phyloP scores from a whole-genome alignment of 2,113 vertebrate genomes.

The Suricata suricatta region DNA sequence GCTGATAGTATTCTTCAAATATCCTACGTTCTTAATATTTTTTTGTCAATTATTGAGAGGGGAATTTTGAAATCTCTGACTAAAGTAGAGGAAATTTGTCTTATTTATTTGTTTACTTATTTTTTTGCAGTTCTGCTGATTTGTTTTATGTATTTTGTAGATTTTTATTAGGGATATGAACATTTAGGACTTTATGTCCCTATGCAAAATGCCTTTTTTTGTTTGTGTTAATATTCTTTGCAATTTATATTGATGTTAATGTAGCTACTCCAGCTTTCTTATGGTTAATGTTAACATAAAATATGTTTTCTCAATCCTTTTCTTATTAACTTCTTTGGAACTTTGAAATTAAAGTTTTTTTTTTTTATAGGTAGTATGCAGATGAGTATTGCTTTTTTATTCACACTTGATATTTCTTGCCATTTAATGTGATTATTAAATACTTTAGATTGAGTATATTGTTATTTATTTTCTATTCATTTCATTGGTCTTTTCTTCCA shows the following conservation, averaged over 20 bases:
- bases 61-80: slow-evolving; percentile 3
- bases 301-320: neutral
- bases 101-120: neutral
- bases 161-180: neutral
- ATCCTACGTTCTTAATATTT: neutral
- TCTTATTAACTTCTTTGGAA: neutral
- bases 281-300: neutral
- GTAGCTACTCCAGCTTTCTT: neutral
- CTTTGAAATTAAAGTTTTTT: neutral
- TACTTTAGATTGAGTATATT: neutral
- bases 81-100: neutral
- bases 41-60: neutral
- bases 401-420: neutral
- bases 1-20: neutral
- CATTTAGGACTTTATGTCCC: neutral
- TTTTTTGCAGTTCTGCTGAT: neutral
- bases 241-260: neutral
- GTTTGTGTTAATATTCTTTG: neutral
- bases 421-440: slow-evolving; percentile 33
- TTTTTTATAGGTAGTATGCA: neutral
- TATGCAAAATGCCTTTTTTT: neutral
- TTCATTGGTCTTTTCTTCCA: neutral
- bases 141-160: neutral
- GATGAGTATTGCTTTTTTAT: neutral
- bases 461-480: neutral